A percentile compares a stretch with the other conserved stretches of the same genome.
These are phyloP conservation scores for Eulemur rufifrons DNA, from an alignment of 2,113 vertebrate genomes.

Conservation along the genomic window DNA sequence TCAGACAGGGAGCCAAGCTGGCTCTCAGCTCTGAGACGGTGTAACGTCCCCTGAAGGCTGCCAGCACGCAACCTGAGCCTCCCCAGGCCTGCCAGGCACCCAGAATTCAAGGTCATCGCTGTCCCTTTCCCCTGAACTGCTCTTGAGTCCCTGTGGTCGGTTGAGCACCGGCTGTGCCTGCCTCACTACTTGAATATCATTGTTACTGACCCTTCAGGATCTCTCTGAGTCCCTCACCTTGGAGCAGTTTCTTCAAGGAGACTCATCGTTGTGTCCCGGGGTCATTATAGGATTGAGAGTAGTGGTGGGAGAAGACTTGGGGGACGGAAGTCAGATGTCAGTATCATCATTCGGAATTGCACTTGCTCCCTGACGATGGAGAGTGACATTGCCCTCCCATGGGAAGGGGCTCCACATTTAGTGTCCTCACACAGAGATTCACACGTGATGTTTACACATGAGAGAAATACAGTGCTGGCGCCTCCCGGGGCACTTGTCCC, in stretches of 20 bases:
- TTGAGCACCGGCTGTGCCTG: neutral
- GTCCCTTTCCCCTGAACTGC: neutral
- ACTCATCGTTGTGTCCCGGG: neutral
- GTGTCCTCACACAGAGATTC: neutral
- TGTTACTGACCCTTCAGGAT: neutral
- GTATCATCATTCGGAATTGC: neutral
- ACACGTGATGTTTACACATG: neutral
- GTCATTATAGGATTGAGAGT: neutral
- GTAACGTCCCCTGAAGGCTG: neutral
- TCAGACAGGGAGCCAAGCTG: neutral
- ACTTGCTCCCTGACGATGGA: neutral
- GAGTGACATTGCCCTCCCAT: neutral
- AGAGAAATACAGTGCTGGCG: neutral
- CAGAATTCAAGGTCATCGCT: neutral
- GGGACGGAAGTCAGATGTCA: neutral
- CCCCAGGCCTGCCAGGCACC: constrained; percentile 1
- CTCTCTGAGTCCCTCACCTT: neutral
- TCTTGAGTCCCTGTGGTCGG: neutral
- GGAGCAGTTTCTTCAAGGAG: neutral
- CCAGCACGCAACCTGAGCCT: neutral
- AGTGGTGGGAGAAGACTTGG: neutral
- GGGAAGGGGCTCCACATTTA: neutral
- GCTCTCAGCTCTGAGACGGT: neutral
- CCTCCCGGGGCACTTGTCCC: neutral
- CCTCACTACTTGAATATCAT: neutral